phyloP scores from a whole-genome alignment of 2,888 invertebrate genomes.

The Rapana venosa region DNA sequence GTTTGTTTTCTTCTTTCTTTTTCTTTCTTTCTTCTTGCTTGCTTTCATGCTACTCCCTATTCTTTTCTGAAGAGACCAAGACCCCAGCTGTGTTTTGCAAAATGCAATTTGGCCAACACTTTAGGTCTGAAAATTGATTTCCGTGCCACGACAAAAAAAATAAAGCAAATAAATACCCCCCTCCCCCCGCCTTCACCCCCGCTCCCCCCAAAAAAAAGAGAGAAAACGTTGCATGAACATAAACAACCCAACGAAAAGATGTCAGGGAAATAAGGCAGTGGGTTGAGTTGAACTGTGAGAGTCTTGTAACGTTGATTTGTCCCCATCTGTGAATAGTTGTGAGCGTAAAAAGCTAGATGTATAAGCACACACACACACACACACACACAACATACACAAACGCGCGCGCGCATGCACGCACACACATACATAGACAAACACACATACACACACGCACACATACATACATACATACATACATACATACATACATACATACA shows the following conservation, averaged over 20 bases:
- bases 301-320: too few relatives aligned
- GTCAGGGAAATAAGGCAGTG: too few relatives aligned
- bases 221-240: not conserved
- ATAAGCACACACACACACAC: constrained; percentile 23
- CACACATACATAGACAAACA: not conserved
- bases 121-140: constrained; percentile 14
- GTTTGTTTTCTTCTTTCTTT: too few relatives aligned
- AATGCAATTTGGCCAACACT: constrained; percentile 14
- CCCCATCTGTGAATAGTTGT: too few relatives aligned
- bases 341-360: too few relatives aligned
- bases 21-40: not conserved
- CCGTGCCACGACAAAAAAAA: not conserved
- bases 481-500: not conserved
- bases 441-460: not conserved
- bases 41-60: not conserved
- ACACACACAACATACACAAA: not conserved
- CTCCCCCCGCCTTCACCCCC: too few relatives aligned
- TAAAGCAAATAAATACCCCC: not conserved
- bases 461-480: not conserved
- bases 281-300: too few relatives aligned
- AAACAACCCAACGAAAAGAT: not conserved
- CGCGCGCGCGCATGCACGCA: not conserved
- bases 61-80: not conserved
- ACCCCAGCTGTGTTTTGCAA: not conserved
- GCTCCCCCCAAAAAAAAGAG: not conserved